Base-by-base conservation (phyloP, 2,888 invertebrate genomes). In the Stenotaenia linearis region DNA sequence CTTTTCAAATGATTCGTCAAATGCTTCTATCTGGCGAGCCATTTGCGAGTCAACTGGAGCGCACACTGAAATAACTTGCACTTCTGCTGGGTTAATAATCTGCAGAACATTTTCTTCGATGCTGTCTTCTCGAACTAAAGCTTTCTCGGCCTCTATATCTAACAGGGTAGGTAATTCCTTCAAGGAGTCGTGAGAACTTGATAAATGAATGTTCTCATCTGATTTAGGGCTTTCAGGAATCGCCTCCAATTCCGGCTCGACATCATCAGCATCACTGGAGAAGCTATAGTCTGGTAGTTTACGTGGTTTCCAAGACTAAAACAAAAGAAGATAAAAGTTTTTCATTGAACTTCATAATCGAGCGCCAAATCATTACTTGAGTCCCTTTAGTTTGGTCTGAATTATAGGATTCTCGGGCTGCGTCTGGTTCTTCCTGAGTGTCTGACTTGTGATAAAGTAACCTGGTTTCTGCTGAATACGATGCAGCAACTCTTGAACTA, bases 191-290 rank as follows among this genome's bases (percentile, higher is more conserved):
- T 69, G 69, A 25, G 69, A 69, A 69, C 69, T 69, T 4, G 25
- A 25, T 25, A n/a, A 12, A 12, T 69, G 69, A 10, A 69, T 10
- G 25, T 69, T 69, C 28, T 69, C 69, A 93, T 94, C 85, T 9
- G 93, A 91, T 86, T 94, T 93, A 12, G 86, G 85, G 85, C 94
- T 94, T 88, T 96, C 95, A 15, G 95, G 95, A 85, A 95, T 95
- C 80, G 93, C 94, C 80, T 94, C 94, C 83, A 96, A 87, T 86
- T 95, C 95, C 79, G 94, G 94, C 86, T 96, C 95, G 1, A 93
- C 92, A 82, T 94, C 94, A 86, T 95, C 95, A 0, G 80, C 82
- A 69, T 83, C 83, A 78, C 80, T 81, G 5, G 82, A 82, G 35
- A 81, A 80, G 56, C 80, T 81, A 7, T 80, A 78, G 56, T 83